A percentile compares a stretch with the other conserved stretches of the same genome.
phyloP scores from a whole-genome alignment of 2,113 vertebrate genomes.

The Megaceryle torquata region DNA sequence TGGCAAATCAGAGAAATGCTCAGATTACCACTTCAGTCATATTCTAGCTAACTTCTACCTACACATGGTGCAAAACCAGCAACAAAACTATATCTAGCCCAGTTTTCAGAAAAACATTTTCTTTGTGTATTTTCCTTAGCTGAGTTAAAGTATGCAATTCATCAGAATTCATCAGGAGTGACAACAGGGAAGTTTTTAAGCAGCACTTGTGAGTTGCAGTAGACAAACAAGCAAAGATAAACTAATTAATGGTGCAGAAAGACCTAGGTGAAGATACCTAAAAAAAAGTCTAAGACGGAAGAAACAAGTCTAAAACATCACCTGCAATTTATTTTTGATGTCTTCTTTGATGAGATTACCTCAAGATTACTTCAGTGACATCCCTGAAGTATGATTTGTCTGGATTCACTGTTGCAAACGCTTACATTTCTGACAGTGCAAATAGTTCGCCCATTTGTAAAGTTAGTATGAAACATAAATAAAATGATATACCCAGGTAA shows the following conservation, averaged over 20 bases:
- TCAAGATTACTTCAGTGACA: not conserved
- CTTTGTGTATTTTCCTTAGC: not conserved
- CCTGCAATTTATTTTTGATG: not conserved
- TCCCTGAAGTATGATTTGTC: not conserved
- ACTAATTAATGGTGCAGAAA: not conserved
- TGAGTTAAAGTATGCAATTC: not conserved
- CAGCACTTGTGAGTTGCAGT: not conserved
- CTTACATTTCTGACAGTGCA: not conserved
- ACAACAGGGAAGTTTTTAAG: not conserved
- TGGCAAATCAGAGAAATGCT: not conserved
- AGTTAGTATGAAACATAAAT: not conserved
- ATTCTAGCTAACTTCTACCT: not conserved
- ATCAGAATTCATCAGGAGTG: not conserved
- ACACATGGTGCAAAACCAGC: not conserved
- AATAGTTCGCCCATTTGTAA: not conserved
- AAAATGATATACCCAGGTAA: not conserved
- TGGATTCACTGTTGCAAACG: not conserved
- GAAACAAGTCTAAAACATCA: not conserved
- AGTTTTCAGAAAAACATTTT: not conserved
- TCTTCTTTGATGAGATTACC: not conserved
- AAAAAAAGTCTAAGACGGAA: not conserved
- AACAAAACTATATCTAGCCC: not conserved
- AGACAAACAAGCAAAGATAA: not conserved
- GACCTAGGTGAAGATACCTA: not conserved
- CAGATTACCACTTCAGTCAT: not conserved